Evolutionary conservation across 2,888 invertebrate species (phyloP).

Genomic region (Julus scandinavius): DNA sequence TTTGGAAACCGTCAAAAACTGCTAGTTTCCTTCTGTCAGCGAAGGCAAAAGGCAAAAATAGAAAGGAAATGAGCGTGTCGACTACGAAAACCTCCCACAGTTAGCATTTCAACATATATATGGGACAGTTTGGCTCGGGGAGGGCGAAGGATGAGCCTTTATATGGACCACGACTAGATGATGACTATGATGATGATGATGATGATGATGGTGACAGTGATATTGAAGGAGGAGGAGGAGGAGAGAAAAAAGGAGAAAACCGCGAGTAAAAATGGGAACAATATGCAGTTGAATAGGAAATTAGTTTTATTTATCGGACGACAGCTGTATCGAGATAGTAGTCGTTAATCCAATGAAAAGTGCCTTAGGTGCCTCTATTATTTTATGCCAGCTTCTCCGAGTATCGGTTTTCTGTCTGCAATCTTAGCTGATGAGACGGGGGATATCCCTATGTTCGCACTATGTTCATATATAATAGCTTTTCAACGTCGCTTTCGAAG

Average conservation of each 20-base stretch:
- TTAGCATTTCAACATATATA: background rate
- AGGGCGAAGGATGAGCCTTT: background rate
- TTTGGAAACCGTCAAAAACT: conserved; percentile 26
- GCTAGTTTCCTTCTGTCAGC: conserved; percentile 45
- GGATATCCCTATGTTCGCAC: background rate
- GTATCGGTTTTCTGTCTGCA: conserved; percentile 48
- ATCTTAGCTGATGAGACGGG: conserved; percentile 33
- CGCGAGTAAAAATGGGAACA: background rate
- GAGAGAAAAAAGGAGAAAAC: background rate
- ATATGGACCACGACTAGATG: background rate
- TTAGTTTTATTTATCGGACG: conserved; percentile 53
- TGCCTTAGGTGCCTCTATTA: background rate
- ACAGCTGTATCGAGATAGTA: conserved; percentile 43
- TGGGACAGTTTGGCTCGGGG: background rate
- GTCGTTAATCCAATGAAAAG: conserved; percentile 26
- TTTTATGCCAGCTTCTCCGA: background rate
- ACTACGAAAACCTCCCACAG: conserved; percentile 2
- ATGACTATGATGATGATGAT: background rate
- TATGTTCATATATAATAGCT: background rate
- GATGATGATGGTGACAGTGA: background rate
- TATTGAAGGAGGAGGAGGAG: no score
- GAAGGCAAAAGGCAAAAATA: conserved; percentile 43
- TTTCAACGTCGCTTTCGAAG: background rate
- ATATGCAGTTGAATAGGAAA: conserved; percentile 52
- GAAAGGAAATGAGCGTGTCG: conserved; percentile 44